Base-by-base conservation (phyloP, 2,113 vertebrate genomes). In the Callipepla californica region DNA sequence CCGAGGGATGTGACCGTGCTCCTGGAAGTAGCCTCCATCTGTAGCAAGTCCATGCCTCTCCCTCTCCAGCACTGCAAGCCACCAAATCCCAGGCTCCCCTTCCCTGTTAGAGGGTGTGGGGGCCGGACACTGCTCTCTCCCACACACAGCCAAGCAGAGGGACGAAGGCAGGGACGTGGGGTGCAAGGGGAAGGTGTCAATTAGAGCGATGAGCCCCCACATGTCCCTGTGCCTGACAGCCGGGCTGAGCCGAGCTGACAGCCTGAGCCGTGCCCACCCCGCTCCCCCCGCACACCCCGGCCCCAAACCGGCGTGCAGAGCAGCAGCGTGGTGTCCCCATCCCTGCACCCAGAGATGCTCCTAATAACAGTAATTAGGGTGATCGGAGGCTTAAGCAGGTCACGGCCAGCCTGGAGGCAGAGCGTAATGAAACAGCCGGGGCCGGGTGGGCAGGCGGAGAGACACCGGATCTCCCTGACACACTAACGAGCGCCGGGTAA, bases 231-330 rank as follows among this genome's bases (percentile, higher is more conserved):
- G 72, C 65, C 96, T 99, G 99, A 99, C 99, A 99, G 99, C 95
- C 97, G 85, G 98, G 98, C 97, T 98, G 98, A 99, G 98, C 92
- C 9, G 97, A 98, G 98, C 97, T 99, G 99, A 99, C 99, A 99
- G 98, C 97, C 97, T 5, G 97, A 85, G 97, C 98, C 98, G 42
- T 96, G 98, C 98, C 98, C 96, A 96, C 89, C 97, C 96, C 25
- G 97, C 97, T 95, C 97, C 96, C 95, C 92, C 65, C 26, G 30
- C 26, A 22, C 94, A 93, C 89, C 95, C 70, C 68, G 34, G 96
- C 96, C 97, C 96, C 86, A 76, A 87, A 93, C 91, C 88, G 61
- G 96, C 80, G 92, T 92, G 51, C 4, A 61, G 97, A 40, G 75
- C 80, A 91, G 97, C 76, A 8, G 93, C 90, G 34, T 85, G 97